Conservation (phyloP, 2,888 invertebrate species). For the Abrostola tripartita region DNA sequence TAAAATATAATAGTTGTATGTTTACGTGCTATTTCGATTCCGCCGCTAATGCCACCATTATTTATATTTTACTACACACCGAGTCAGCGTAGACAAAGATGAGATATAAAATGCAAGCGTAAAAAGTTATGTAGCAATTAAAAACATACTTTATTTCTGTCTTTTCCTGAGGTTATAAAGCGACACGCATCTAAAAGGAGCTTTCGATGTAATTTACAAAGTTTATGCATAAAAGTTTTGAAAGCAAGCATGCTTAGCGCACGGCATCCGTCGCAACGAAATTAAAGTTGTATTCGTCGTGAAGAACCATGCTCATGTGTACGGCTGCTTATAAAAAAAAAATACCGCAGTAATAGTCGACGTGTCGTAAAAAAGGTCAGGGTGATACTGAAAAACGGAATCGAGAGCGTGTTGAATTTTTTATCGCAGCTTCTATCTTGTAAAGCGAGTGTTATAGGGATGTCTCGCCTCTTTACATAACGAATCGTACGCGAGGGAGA, state of each 20-base stretch:
- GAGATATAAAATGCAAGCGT: constrained; percentile 21
- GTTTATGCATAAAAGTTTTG: constrained; percentile 62
- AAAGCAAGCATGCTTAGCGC: constrained; percentile 62
- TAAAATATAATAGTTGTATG: constrained; percentile 1
- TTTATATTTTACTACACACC: constrained; percentile 21
- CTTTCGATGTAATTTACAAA: constrained; percentile 59
- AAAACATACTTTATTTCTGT: constrained; percentile 30
- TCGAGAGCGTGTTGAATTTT: constrained; percentile 78
- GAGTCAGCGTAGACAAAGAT: constrained; percentile 16
- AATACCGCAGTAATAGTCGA: constrained; percentile 64
- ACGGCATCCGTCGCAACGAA: constrained; percentile 56
- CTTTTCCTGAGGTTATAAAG: constrained; percentile 21
- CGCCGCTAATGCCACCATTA: background rate
- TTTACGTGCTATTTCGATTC: constrained; percentile 7
- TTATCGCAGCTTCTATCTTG: constrained; percentile 74
- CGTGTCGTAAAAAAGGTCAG: constrained; percentile 72
- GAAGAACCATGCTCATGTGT: constrained; percentile 46
- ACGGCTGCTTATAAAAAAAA: constrained; percentile 65
- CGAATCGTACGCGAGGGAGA: constrained; percentile 70
- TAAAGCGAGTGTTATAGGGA: constrained; percentile 70
- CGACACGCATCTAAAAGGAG: constrained; percentile 33
- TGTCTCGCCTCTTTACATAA: constrained; percentile 69
- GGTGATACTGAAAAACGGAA: constrained; percentile 73
- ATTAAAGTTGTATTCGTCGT: constrained; percentile 64
- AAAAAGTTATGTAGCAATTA: constrained; percentile 36